Conservation (phyloP, 2,888 invertebrate genomes). For the Xanthorhoe designata region DNA sequence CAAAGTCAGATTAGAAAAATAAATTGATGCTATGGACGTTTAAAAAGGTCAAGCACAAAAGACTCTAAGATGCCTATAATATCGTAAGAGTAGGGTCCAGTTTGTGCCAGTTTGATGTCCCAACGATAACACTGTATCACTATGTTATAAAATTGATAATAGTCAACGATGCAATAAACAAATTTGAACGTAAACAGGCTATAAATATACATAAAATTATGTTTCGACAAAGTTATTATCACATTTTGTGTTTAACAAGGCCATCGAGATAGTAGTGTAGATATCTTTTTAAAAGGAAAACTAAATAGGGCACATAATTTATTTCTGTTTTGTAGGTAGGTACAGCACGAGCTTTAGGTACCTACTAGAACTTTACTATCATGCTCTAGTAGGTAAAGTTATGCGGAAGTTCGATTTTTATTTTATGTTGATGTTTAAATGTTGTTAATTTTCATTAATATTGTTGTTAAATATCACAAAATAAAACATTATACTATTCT, state of each 20-base stretch:
- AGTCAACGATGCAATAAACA: conserved; percentile 59
- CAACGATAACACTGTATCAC: conserved; percentile 71
- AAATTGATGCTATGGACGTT: neutral
- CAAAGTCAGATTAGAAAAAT: neutral
- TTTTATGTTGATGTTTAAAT: too few species aligned
- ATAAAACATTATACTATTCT: too few species aligned
- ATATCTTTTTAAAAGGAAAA: conserved; percentile 35
- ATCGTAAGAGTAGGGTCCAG: conserved; percentile 62
- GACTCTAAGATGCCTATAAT: conserved; percentile 55
- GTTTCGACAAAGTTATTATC: conserved; percentile 58
- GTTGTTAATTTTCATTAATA: too few species aligned
- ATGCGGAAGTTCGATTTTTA: too few species aligned
- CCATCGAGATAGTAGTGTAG: conserved; percentile 53
- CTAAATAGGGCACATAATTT: conserved; percentile 22
- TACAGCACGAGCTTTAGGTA: too few species aligned
- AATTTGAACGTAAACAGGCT: conserved; percentile 58
- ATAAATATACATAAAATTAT: conserved; percentile 62
- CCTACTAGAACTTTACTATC: too few species aligned
- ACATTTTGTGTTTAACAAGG: conserved; percentile 57
- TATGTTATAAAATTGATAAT: conserved; percentile 77
- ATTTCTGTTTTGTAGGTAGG: conserved; percentile 5
- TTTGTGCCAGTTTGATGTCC: conserved; percentile 75
- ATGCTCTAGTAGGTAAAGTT: too few species aligned
- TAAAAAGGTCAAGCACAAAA: conserved; percentile 50
- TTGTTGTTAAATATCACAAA: too few species aligned